phyloP scores from a whole-genome alignment of 2,797 vertebrate species.

The Chrysocyon brachyurus region DNA sequence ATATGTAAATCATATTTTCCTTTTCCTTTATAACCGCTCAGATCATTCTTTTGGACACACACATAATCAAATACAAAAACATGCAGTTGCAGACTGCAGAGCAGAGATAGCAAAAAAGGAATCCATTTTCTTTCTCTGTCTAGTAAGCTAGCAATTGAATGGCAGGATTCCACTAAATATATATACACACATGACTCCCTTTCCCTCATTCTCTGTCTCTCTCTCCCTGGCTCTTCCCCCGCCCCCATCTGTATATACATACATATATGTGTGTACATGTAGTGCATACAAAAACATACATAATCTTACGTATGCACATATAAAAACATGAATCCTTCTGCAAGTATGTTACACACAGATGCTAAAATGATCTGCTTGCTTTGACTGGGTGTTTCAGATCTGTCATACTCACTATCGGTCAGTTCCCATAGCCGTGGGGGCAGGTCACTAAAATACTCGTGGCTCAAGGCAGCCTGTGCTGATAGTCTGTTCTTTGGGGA shows the following conservation, averaged over 20 bases:
- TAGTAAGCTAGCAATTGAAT: conserved; percentile 85
- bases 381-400: conserved; percentile 40
- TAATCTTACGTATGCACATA: background rate
- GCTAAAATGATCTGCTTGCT: background rate
- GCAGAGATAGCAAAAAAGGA: conserved; percentile 87
- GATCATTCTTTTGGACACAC: conserved; percentile 87
- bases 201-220: background rate
- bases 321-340: background rate
- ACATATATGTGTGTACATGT: background rate
- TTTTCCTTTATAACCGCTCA: conserved; percentile 88
- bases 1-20: conserved; percentile 90
- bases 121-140: conserved; percentile 86
- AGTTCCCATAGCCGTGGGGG: conserved; percentile 97
- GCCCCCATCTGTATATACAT: background rate
- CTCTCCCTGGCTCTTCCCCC: background rate
- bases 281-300: background rate
- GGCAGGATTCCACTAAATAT: conserved; percentile 76
- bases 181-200: background rate
- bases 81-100: conserved; percentile 87
- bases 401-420: conserved; percentile 94
- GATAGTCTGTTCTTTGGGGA: conserved; percentile 98
- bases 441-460: conserved; percentile 97
- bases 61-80: conserved; percentile 89
- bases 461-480: conserved; percentile 95
- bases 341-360: background rate